phyloP scores from a whole-genome alignment of 1,140 invertebrate genomes.

The Goniozus legneri region DNA sequence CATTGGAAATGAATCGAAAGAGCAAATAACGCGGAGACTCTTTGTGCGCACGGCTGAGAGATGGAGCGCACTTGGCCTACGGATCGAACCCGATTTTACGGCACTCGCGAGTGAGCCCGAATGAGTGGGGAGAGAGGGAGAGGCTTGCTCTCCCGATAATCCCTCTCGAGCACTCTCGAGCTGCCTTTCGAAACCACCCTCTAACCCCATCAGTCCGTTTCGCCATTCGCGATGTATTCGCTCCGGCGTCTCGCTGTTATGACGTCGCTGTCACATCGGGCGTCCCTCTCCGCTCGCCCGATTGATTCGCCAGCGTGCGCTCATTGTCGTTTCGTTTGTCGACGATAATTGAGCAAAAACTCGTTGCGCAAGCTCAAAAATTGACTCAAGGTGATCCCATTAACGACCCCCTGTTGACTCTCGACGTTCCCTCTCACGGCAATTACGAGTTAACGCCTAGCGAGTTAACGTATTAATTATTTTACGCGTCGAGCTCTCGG shows the following conservation, averaged over 20 bases:
- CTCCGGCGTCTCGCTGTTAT: background rate
- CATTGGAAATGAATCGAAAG: slow-evolving; percentile 41
- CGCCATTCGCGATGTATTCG: background rate
- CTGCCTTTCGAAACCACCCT: background rate
- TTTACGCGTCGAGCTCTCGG: no score
- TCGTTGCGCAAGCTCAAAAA: slow-evolving; percentile 12
- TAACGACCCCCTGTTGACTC: background rate
- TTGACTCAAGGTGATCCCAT: slow-evolving; percentile 16
- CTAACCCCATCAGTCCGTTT: no score
- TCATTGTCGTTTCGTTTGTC: no score
- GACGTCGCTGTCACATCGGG: no score
- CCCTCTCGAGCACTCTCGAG: slow-evolving; percentile 17
- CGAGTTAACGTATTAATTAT: slow-evolving; percentile 21
- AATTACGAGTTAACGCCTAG: slow-evolving; percentile 25
- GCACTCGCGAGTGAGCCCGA: no score
- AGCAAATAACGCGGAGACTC: slow-evolving; percentile 29
- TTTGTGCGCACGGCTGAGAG: no score
- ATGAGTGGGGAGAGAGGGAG: no score
- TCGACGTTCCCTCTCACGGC: slow-evolving; percentile 5
- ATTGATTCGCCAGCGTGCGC: no score
- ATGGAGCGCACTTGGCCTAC: slow-evolving; percentile 21
- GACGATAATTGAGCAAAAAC: no score
- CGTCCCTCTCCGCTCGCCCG: no score
- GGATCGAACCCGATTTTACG: slow-evolving; percentile 22
- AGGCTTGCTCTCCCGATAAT: slow-evolving; percentile 7